Base-by-base conservation (phyloP, 2,888 invertebrate genomes). In the Amphimallon solstitiale region DNA sequence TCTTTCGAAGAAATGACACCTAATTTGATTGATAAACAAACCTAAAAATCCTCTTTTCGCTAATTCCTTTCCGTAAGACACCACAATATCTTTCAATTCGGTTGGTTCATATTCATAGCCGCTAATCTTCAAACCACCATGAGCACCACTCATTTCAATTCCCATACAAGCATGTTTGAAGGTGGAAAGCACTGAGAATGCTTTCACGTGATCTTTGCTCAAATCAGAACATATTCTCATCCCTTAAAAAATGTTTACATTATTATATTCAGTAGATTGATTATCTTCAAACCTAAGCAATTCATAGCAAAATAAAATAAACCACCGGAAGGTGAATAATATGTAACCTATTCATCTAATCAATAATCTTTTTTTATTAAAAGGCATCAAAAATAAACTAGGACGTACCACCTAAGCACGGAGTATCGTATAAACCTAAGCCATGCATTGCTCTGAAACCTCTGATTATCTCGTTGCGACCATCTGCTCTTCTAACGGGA, bases 391-490 rank as follows among this genome's bases (percentile, higher is more conserved):
- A n/a, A 29, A 29, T 29, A 56, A 56, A 14, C 2, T 1, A 15
- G 37, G 12, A n/a, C 63, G 51, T 75, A 76, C 79, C 79, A 70
- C 80, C 80, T 60, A 80, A 69, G 68, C 74, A 76, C 4, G 76
- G 71, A 9, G 51, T 62, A 37, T 75, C 72, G 9, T 74, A 75
- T 35, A 72, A 71, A 45, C 66, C 67, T 19, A 76, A 66, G 1
- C 80, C 80, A 70, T 82, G 79, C 45, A 79, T 76, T 0, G 77
- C 79, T 51, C 80, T 72, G 68, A 78, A 81, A 2, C 79, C 80
- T 65, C 79, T 72, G 10, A 82, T 68, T 0, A 81, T 65, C 61
- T 79, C 76, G 19, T 73, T 69, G 6, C 64, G 71, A 1, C 80
- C 80, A 66, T 76, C 73, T 10, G 77, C 75, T 48, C 75, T 68